Conservation (phyloP, 2,797 vertebrate genomes). For the Champsocephalus esox region DNA sequence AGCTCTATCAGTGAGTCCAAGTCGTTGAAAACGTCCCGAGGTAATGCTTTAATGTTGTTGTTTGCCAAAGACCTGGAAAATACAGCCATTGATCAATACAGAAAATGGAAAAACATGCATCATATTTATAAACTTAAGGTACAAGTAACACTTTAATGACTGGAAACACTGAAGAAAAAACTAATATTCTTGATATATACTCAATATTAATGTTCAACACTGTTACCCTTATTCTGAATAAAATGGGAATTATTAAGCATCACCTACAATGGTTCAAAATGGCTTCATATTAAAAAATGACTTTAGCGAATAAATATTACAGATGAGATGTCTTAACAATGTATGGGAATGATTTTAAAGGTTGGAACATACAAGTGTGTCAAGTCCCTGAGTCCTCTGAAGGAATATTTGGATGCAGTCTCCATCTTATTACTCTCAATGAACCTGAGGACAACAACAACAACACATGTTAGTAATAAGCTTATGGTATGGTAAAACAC, state of each 20-base stretch:
- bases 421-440: constrained; percentile 98
- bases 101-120: background rate
- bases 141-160: background rate
- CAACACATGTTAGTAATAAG: background rate
- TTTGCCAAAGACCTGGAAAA: constrained; percentile 93
- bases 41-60: constrained; percentile 94
- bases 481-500: no score
- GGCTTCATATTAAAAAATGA: background rate
- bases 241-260: background rate
- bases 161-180: no score
- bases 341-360: constrained; percentile 31
- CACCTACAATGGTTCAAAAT: background rate
- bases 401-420: constrained; percentile 92
- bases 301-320: background rate
- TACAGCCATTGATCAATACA: constrained; percentile 23
- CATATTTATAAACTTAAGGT: background rate
- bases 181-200: background rate
- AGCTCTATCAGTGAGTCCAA: constrained; percentile 97
- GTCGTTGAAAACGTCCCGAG: constrained; percentile 94
- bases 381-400: constrained; percentile 95
- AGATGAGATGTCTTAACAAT: constrained; percentile 13
- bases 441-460: constrained; percentile 84
- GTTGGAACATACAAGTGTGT: constrained; percentile 94
- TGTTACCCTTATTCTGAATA: background rate
- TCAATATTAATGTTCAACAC: background rate